Base-by-base conservation (phyloP, 2,888 invertebrate species). In the Diabrotica balteata region DNA sequence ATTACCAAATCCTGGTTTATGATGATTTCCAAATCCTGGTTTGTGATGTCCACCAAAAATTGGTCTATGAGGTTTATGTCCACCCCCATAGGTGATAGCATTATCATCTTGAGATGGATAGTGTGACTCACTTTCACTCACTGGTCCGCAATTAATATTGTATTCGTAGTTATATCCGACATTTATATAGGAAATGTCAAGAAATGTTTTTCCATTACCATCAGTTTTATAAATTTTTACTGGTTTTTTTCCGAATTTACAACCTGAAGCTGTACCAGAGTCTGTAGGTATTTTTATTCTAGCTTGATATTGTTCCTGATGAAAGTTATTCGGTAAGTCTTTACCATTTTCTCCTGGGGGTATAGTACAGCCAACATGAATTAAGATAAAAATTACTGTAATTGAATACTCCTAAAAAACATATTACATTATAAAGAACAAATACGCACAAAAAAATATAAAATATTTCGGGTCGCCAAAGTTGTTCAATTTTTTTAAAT, bases 101-200 rank as follows among this genome's bases (percentile, higher is more conserved):
- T 55, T 55, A 51, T 57, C 46, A 8, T 11, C 43, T 5, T 62
- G 65, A 45, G 63, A 57, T 4, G 55, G 53, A 54, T 67, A 10
- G 32, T 9, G 22, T 43, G 59, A 52, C 17, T 70, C 72, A 11
- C 69, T 63, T 8, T 63, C 71, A 10, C 71, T 69, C 44, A 68
- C 67, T 7, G 75, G 74, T 2, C 74, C 75, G 61, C 80, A 79
- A 54, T 79, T 75, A 46, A 79, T 76, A 59, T 79, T 78, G 64
- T 78, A 75, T 47, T 78, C 75, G 62, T 80, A 75, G 69, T 79
- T 78, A 64, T 79, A 75, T 61, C 75, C 77, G 6, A 80, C 72
- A 62, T 80, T 77, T 17, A 76, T 50, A 49, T 75, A 75, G 62
- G 76, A 75, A 7, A 77, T 69, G 58, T 80, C 80, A 10, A 80